These are phyloP conservation scores for Diorhabda elongata DNA, from an alignment of 1,140 invertebrate species.

Conservation along the genomic window DNA sequence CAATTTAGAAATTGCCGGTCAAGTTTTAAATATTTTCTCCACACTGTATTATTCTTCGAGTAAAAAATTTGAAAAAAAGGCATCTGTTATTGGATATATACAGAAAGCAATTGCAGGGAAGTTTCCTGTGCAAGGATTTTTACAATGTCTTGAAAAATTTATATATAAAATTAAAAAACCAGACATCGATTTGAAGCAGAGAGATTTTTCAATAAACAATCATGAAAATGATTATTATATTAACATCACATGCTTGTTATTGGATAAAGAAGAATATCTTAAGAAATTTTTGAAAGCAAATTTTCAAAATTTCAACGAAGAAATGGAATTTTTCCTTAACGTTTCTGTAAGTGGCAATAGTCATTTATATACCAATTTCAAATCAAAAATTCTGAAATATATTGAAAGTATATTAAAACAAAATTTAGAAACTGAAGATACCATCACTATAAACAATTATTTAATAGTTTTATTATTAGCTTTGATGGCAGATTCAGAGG, in stretches of 20 bases:
- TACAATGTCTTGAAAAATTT: constrained; percentile 33
- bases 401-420: constrained; percentile 6
- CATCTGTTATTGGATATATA: constrained; percentile 5
- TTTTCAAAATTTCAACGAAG: constrained; percentile 6
- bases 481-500: constrained; percentile 47
- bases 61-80: constrained; percentile 6
- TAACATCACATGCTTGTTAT: constrained; percentile 3
- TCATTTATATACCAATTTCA: constrained; percentile 7
- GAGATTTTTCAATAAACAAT: constrained; percentile 21
- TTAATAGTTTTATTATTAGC: constrained; percentile 50
- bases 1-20: constrained; percentile 15
- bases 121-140: constrained; percentile 32
- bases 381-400: constrained; percentile 13
- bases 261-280: not conserved
- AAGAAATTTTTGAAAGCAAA: constrained; percentile 14
- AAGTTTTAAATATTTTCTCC: constrained; percentile 47
- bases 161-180: constrained; percentile 27
- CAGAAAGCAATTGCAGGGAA: constrained; percentile 23
- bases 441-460: constrained; percentile 11
- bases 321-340: constrained; percentile 35
- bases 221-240: constrained; percentile 3
- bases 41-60: constrained; percentile 28
- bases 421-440: not conserved
- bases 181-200: constrained; percentile 11
- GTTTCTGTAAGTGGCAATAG: constrained; percentile 22